Evolutionary conservation across 2,797 vertebrate genomes (phyloP), one percentile per base, ranked within the genome.

Genomic region (Chanos chanos): DNA sequence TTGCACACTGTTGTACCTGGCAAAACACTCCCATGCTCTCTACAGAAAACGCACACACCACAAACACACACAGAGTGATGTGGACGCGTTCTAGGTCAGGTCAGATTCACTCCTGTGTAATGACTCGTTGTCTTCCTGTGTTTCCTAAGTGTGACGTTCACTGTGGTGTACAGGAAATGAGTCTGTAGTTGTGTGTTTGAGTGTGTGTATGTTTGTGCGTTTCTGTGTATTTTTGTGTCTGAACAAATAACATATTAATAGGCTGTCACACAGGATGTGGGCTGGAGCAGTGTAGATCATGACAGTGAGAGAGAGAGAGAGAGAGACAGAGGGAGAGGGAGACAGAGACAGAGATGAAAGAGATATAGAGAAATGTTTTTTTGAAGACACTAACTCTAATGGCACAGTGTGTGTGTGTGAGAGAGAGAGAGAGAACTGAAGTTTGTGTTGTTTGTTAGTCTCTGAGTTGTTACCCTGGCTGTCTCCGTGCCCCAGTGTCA

Each of bases 221-320:
- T 37, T 55, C 22, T 55, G 30, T 47, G 30, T 28, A 19, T 13
- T 49, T 34, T 30, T 52, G 30, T 61, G 31, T 65, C 39, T 36
- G 44, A 39, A 19, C 53, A 72, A 72, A 74, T 80, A 79, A 83
- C 70, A 71, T 66, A 66, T 73, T 78, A 67, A 75, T 76, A 58
- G 68, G 19, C 47, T 68, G 60, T 74, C 64, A 72, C 67, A 77
- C 76, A 86, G 83, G 85, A 88, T 82, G 86, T 86, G 82, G 27
- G 81, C 81, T 48, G 45, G 68, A 72, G 71, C 5, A 27, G 52
- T 60, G 74, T 62, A 65, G 33, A 39, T 33, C 21, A 37, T 33
- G 18, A 10, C 2, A 4, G 16, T 18, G 10, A 36, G n/a, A 27
- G 31, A 54, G 16, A 52, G 10, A 4, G 39, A 16, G n/a, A 19